Evolutionary conservation across 2,888 invertebrate species (phyloP).

Genomic region (Yponomeuta evonymella): DNA sequence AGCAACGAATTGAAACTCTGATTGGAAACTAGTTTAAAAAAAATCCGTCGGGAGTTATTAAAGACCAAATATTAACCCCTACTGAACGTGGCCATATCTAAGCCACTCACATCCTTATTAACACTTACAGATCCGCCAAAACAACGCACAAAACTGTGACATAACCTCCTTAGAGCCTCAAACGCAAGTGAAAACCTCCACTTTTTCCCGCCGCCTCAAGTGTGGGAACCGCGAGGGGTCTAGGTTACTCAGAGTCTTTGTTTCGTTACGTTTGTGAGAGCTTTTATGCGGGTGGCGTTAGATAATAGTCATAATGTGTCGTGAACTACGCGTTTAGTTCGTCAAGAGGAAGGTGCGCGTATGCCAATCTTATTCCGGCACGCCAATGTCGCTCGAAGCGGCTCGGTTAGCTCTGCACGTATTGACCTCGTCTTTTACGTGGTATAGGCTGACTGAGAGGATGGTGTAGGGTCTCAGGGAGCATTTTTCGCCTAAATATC

Average conservation of each 20-base stretch:
- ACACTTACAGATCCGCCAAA: background rate
- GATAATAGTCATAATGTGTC: constrained; percentile 8
- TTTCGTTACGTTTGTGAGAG: constrained; percentile 32
- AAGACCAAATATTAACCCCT: no score
- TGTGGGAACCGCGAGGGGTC: constrained; percentile 57
- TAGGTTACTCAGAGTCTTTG: constrained; percentile 43
- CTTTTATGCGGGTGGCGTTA: constrained; percentile 23
- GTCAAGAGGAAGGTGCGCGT: background rate
- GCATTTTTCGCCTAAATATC: no score
- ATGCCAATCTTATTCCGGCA: no score
- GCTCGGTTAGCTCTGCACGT: no score
- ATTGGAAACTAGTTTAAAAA: no score
- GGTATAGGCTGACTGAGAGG: no score
- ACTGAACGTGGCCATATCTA: no score
- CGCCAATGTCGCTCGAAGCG: no score
- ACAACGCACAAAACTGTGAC: constrained; percentile 23
- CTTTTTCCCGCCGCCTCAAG: constrained; percentile 47
- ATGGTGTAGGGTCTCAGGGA: no score
- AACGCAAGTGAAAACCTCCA: constrained; percentile 46
- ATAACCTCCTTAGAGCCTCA: constrained; percentile 33
- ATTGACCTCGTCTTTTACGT: no score
- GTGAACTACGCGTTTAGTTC: background rate
- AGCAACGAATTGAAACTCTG: no score
- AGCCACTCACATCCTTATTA: background rate
- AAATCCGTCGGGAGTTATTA: no score